phyloP scores from a whole-genome alignment of 1,140 invertebrate genomes.

The Microplitis demolitor region DNA sequence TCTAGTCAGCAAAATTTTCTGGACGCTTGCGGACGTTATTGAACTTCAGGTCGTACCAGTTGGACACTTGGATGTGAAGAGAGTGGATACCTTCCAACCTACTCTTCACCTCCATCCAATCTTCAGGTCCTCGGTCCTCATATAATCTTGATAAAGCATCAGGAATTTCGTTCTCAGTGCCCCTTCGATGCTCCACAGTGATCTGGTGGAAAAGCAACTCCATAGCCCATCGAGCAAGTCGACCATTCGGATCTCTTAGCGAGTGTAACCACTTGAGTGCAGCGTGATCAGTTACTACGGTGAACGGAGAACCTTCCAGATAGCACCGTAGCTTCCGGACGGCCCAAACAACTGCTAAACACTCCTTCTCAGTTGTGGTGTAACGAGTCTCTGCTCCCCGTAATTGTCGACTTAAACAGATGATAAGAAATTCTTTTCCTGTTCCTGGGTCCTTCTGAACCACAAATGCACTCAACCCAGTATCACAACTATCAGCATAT shows the following conservation, averaged over 20 bases:
- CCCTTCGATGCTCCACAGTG: constrained; percentile 35
- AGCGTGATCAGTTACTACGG: constrained; percentile 53
- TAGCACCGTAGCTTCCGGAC: constrained; percentile 41
- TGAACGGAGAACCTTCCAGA: constrained; percentile 51
- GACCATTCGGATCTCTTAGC: constrained; percentile 39
- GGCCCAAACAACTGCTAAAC: no score
- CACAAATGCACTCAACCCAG: no score
- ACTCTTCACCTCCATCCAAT: no score
- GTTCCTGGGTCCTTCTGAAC: no score
- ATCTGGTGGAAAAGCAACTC: constrained; percentile 28
- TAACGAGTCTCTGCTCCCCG: no score
- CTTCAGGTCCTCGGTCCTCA: no score
- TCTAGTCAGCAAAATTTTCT: background rate
- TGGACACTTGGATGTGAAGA: background rate
- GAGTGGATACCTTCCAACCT: no score
- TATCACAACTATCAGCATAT: no score
- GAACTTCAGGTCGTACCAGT: background rate
- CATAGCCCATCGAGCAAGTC: constrained; percentile 23
- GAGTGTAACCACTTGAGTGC: constrained; percentile 49
- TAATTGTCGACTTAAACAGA: no score
- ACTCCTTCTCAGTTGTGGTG: constrained; percentile 51
- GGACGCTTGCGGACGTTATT: background rate
- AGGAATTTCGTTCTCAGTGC: constrained; percentile 36
- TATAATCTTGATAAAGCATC: constrained; percentile 35
- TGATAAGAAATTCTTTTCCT: no score